Base-by-base conservation (phyloP, 2,797 vertebrate species). In the Coregonus suidteri region DNA sequence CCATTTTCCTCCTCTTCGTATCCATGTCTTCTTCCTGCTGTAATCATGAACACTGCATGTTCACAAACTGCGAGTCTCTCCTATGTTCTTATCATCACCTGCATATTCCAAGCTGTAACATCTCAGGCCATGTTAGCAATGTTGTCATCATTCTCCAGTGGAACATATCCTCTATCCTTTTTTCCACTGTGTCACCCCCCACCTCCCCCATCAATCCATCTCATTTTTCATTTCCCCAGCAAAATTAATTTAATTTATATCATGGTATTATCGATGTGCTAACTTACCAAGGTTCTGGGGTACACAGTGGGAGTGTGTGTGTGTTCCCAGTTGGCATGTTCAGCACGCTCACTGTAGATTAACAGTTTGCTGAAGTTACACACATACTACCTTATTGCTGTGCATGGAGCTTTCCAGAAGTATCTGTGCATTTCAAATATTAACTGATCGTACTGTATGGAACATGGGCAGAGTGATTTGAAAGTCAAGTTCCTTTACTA, bases 161-260 rank as follows among this genome's bases (percentile, higher is more conserved):
- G 53, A 56, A 78, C 70, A 72, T 76, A 65, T 78, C 53, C 66
- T 53, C 68, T 83, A 65, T 34, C 9, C 16, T 25, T 25, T 25
- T 25, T 25, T 25, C 25, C 25, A 37, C 62, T 56, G 37, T 34
- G 71, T 71, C 52, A 11, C 53, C 15, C 9, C 31, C 53, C 73
- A 52, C 59, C 25, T 64, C 65, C 75, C 31, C 54, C 76, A 53
- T 81, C 65, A 81, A 81, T 75, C 76, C 54, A 68, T 84, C 81
- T 84, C 79, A 84, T 84, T 84, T 84, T 77, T 74, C 73, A 25
- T 75, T 81, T 81, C 77, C 70, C 74, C 20, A 53, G 78, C 59
- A 82, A 72, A 81, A 81, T 75, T 73, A 41, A 67, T 84, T 79
- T 81, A 79, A 84, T 84, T 84, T 84, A 72, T 76, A 70, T 81